Evolutionary conservation across 2,113 vertebrate species (phyloP), one percentile per base, ranked within the genome.

Genomic region (Melanerpes formicivorus): DNA sequence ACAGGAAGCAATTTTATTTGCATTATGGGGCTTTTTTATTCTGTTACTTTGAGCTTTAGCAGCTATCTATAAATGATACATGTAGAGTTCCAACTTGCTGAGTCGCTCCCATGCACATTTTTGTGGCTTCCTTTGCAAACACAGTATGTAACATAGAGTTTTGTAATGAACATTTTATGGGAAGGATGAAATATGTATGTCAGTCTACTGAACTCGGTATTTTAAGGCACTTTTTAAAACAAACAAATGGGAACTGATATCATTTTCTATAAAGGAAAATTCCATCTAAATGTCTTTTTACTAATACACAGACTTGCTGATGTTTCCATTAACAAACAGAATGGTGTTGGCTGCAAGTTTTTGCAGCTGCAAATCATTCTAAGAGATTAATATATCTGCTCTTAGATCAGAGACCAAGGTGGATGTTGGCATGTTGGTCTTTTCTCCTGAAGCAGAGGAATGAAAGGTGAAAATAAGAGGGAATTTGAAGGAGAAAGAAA

Each of bases 41-140:
- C 91, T 96, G 84, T 96, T 96, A 93, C 90, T 93, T 93, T 90
- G 91, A 92, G 94, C 72, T 84, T 95, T 91, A 94, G 55, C 84
- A 77, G 62, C 74, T 96, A 96, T 96, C 80, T 93, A 26, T 96
- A 96, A 95, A 94, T 66, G 79, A 62, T 95, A 60, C 89, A 90
- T 92, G 75, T 76, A 90, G 90, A 93, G 94, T 96, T 96, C 88
- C 92, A 95, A 18, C 84, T 90, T 96, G 54, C 92, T 97, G 95
- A 97, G 93, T 97, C 95, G 97, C 75, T 92, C 42, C 66, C 82
- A 73, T 95, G 90, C 92, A 95, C 78, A 91, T 94, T 96, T 96
- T 90, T 94, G 85, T 95, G 88, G 87, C 42, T 94, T 52, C 77
- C 95, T 96, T 89, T 95, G 80, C 85, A 91, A 92, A n/a, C 95